Base-by-base conservation (phyloP, 2,888 invertebrate genomes). In the Hirtodrosophila cameraria region DNA sequence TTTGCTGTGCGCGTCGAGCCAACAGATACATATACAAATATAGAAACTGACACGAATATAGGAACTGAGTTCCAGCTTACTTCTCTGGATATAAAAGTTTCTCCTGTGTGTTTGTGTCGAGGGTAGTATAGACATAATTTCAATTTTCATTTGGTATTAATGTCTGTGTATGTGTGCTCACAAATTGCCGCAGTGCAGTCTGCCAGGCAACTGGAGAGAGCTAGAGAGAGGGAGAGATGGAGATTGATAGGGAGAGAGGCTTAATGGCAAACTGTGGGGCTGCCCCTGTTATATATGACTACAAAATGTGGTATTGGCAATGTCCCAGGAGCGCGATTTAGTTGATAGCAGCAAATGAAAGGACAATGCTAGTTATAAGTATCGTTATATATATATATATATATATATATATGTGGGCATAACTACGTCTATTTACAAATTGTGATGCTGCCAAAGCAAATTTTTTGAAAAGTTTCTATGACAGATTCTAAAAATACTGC, bases 71-170 rank as follows among this genome's bases (percentile, higher is more conserved):
- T 50, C 33, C 27, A 35, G 25, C 28, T n/a, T 58, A 31, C 43
- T 42, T 46, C 48, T 15, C 18, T 20, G 38, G 45, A 45, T 42
- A 58, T 58, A 65, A 73, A 78, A 79, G 55, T 78, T 77, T 61
- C 66, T 67, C 57, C 53, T 61, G 25, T 42, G 60, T 36, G 27
- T 28, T 35, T 27, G 12, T 28, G 49, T 25, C 48, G 58, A 60
- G 57, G 64, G 43, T 15, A 33, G 63, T 69, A 57, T 79, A 65
- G 79, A 84, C 79, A 84, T 84, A 84, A 82, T 82, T 82, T 82
- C 85, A 82, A 82, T 82, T 84, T 82, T 82, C 85, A 81, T 82
- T 82, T 68, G 48, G 66, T 76, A 82, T 84, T 84, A 79, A 82
- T 82, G 54, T 64, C 68, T 49, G 62, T 46, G 43, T 46, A 43